Conservation (phyloP, 2,113 vertebrate genomes). For the Craseonycteris thonglongyai region DNA sequence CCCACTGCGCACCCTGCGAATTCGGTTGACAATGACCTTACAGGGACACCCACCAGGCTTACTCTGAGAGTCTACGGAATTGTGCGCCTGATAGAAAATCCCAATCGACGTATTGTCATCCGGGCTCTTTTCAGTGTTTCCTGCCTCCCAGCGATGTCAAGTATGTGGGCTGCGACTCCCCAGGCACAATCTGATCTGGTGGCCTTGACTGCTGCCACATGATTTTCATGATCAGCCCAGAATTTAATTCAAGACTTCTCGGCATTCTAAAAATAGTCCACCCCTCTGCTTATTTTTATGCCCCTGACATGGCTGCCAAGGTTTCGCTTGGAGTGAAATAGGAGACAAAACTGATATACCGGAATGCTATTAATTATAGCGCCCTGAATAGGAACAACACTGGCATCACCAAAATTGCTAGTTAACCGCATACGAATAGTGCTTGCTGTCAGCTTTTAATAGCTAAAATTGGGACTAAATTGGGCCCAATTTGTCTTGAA, state of each 20-base stretch:
- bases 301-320: constrained; percentile 21
- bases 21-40: neutral
- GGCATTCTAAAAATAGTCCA: constrained; percentile 43
- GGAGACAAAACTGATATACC: constrained; percentile 5
- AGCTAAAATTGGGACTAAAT: neutral
- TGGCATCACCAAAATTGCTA: neutral
- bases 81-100: rapidly evolving
- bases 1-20: rapidly evolving
- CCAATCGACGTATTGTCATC: rapidly evolving
- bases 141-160: neutral
- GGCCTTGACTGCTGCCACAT: rapidly evolving
- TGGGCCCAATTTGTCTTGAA: neutral
- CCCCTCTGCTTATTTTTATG: constrained; percentile 51
- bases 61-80: neutral
- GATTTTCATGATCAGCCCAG: neutral
- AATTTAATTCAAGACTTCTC: constrained; percentile 29
- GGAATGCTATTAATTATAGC: constrained; percentile 53
- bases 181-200: neutral
- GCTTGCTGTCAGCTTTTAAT: constrained; percentile 20
- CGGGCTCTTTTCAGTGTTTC: neutral
- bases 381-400: neutral
- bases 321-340: constrained; percentile 28
- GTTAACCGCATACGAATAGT: constrained; percentile 5
- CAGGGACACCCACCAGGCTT: neutral
- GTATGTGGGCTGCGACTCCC: rapidly evolving